Percentiles rank a stretch among this genome's conserved stretches.
Conservation (phyloP, 2,888 invertebrate species). For the Drosophila recens region DNA sequence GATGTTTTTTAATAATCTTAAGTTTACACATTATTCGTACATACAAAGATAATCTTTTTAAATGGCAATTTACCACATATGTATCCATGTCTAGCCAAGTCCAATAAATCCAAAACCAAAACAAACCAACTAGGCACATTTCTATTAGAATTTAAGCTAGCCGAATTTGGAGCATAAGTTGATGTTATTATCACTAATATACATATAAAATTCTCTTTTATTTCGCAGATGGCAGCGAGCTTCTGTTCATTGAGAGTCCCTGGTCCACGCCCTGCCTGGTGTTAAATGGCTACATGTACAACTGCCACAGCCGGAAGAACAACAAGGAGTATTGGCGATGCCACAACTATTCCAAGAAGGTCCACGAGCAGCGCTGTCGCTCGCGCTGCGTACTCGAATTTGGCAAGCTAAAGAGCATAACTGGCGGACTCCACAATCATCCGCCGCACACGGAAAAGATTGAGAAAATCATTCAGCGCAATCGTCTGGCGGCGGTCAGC, state of each 20-base stretch:
- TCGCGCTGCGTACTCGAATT: slow-evolving; percentile 85
- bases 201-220: slow-evolving; percentile 4
- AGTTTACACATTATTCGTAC: slow-evolving; percentile 5
- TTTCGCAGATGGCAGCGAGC: slow-evolving; percentile 58
- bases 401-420: slow-evolving; percentile 83
- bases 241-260: slow-evolving; percentile 85
- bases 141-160: slow-evolving; percentile 16
- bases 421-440: slow-evolving; percentile 85
- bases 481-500: slow-evolving; percentile 69
- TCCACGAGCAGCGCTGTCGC: slow-evolving; percentile 83
- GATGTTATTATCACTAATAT: background rate
- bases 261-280: slow-evolving; percentile 85
- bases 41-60: background rate
- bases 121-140: slow-evolving; percentile 22
- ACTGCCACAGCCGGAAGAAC: slow-evolving; percentile 85
- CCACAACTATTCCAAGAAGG: slow-evolving; percentile 85
- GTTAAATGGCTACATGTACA: slow-evolving; percentile 84
- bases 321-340: slow-evolving; percentile 85
- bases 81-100: slow-evolving; percentile 44
- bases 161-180: too few species aligned
- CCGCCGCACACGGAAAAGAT: slow-evolving; percentile 85
- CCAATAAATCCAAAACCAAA: slow-evolving; percentile 45
- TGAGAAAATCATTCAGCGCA: slow-evolving; percentile 83
- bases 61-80: slow-evolving; percentile 27
- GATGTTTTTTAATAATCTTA: slow-evolving; percentile 26